Evolutionary conservation across 2,888 invertebrate species (phyloP).

Genomic region (Xanthia icteritia): DNA sequence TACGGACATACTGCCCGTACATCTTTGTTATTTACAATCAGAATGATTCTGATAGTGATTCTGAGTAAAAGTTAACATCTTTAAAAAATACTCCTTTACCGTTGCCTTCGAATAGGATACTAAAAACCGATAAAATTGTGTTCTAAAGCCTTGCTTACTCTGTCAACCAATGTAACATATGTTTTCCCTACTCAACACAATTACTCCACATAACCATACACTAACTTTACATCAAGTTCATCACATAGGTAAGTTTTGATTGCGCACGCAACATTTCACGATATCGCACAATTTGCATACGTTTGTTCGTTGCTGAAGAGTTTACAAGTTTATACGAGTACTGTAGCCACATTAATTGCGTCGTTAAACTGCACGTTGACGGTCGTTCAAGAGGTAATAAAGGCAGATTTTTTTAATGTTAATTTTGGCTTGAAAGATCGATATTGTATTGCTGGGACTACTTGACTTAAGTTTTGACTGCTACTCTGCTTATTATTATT

Average conservation of each 20-base stretch:
- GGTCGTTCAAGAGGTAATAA: slow-evolving; percentile 26
- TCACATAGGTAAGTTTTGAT: slow-evolving; percentile 42
- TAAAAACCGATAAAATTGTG: neutral
- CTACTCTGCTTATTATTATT: too few relatives aligned
- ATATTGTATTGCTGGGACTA: neutral
- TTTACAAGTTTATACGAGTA: slow-evolving; percentile 62
- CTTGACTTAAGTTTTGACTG: neutral
- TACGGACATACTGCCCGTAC: too few relatives aligned
- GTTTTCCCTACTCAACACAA: slow-evolving; percentile 12
- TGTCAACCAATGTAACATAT: neutral
- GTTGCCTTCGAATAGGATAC: neutral
- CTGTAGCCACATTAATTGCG: slow-evolving; percentile 50
- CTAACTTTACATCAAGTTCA: slow-evolving; percentile 34
- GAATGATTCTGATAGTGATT: too few relatives aligned
- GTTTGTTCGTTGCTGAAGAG: slow-evolving; percentile 50
- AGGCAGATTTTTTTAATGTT: slow-evolving; percentile 21
- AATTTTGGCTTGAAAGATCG: slow-evolving; percentile 19
- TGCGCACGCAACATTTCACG: slow-evolving; percentile 56
- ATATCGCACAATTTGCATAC: slow-evolving; percentile 58
- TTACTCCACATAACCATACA: slow-evolving; percentile 11
- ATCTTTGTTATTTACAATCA: too few relatives aligned
- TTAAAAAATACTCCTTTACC: too few relatives aligned
- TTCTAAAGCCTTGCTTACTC: neutral
- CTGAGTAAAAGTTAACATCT: too few relatives aligned
- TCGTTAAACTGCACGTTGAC: slow-evolving; percentile 53